phyloP scores from a whole-genome alignment of 1,140 invertebrate species.

The Maniola jurtina region DNA sequence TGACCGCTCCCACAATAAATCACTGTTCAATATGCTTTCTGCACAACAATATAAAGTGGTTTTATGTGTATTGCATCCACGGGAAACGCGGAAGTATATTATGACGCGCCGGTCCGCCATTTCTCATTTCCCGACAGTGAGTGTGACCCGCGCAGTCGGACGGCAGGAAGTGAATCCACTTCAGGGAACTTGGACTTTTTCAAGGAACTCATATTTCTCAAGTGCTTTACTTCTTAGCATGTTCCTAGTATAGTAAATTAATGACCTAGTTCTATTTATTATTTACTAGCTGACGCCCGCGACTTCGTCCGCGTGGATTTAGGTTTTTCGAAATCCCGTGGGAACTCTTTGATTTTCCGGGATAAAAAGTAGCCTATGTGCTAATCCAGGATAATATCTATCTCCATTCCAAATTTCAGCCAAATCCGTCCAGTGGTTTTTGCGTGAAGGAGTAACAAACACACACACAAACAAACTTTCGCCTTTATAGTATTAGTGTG shows the following conservation, averaged over 20 bases:
- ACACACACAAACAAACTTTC: too few relatives aligned
- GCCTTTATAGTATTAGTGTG: too few relatives aligned
- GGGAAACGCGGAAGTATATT: slow-evolving; percentile 7
- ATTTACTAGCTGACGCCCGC: too few relatives aligned
- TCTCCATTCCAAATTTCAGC: too few relatives aligned
- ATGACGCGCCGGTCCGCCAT: background rate
- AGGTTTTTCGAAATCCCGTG: too few relatives aligned
- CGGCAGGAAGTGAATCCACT: slow-evolving; percentile 4
- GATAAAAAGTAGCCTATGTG: too few relatives aligned
- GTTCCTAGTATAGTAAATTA: background rate
- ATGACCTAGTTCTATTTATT: too few relatives aligned
- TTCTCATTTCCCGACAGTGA: slow-evolving; percentile 3
- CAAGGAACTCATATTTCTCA: background rate
- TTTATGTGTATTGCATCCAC: slow-evolving; percentile 8
- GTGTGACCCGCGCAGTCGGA: background rate
- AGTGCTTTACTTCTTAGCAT: background rate
- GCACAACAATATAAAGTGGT: slow-evolving; percentile 12
- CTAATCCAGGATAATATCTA: too few relatives aligned
- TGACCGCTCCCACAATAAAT: slow-evolving; percentile 1
- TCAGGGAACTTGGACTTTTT: background rate
- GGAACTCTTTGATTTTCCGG: too few relatives aligned
- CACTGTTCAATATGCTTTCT: slow-evolving; percentile 4
- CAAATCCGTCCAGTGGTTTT: too few relatives aligned
- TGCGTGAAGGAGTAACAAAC: too few relatives aligned
- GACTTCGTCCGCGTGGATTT: too few relatives aligned